Evolutionary conservation across 2,888 invertebrate species (phyloP), one percentile per base, ranked within the genome.

Genomic region (Philereme transversata): DNA sequence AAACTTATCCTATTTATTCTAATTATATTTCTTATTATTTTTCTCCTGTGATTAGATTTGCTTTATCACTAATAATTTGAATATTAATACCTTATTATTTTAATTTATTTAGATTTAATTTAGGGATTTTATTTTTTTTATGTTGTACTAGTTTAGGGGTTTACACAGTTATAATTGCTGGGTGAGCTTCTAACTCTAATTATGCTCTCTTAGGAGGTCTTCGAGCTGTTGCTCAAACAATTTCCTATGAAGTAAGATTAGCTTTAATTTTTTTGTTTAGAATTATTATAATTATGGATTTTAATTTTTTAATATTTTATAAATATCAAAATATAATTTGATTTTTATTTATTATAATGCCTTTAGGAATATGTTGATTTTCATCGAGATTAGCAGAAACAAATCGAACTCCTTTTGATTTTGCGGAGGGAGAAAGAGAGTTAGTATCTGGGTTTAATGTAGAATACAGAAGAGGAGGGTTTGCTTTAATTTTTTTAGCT

Each of bases 371-470:
- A 74, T 87, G 94, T 78, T 94, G 94, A 74, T 81, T 95, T 74
- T 88, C 93, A 69, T 94, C 94, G 51, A 93, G 91, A 72, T 93
- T 95, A 81, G 95, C 95, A 5, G 95, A 96, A 83, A 94, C 94
- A 77, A 96, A 95, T 93, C 95, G 95, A 0, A 95, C 95, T 74
- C 95, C 95, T 46, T 96, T 95, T 95, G 95, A 96, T 94, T 96
- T 96, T 94, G 94, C 95, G 54, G 96, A 96, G 57, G 95, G 96
- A 0, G 96, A 96, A 73, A 96, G 95, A 64, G 96, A 96, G 71
- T 93, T 96, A 86, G 95, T 96, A 71, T 96, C 95, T 3, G 96
- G 96, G 0, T 96, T 96, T 95, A 96, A 96, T 94, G 88, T 95
- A 70, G 96, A 96, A 68, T 96, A 95, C 93, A 94, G 94, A 90